Percentiles rank a stretch among this genome's conserved stretches.
phyloP scores from a whole-genome alignment of 2,797 vertebrate genomes.

The Poeciliopsis infans region DNA sequence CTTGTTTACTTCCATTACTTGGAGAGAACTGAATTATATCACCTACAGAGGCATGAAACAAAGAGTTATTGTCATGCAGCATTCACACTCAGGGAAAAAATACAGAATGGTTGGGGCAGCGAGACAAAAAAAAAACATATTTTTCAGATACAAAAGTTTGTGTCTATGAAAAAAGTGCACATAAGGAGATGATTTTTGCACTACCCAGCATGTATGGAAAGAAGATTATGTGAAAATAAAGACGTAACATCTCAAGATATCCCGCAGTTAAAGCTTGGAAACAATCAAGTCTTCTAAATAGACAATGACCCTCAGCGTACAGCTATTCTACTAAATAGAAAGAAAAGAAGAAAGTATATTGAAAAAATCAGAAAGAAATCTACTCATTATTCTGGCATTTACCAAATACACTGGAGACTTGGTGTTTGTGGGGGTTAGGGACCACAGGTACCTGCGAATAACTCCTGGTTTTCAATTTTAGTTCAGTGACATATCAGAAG shows the following conservation, averaged over 20 bases:
- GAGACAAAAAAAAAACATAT: neutral
- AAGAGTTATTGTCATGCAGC: constrained; percentile 64
- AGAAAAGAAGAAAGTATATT: neutral
- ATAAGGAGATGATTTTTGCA: neutral
- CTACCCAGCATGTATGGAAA: neutral
- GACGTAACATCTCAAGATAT: neutral
- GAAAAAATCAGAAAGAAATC: neutral
- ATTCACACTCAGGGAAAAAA: constrained; percentile 15
- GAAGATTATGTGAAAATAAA: neutral
- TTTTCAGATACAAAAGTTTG: neutral
- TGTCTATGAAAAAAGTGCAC: neutral
- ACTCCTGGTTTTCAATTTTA: neutral
- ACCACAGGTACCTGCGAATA: neutral
- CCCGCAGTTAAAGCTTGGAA: neutral
- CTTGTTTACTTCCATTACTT: constrained; percentile 61
- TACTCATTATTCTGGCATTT: neutral
- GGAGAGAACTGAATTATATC: constrained; percentile 41
- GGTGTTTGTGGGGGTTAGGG: neutral
- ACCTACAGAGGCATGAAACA: constrained; percentile 73
- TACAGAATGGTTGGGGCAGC: neutral
- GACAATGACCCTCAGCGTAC: neutral
- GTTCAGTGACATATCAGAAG: neutral
- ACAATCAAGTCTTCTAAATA: neutral
- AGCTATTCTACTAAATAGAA: neutral
- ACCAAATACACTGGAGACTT: neutral